Percentiles rank a stretch among this genome's conserved stretches.
phyloP scores from a whole-genome alignment of 2,797 vertebrate species.

The Garrulus glandarius region DNA sequence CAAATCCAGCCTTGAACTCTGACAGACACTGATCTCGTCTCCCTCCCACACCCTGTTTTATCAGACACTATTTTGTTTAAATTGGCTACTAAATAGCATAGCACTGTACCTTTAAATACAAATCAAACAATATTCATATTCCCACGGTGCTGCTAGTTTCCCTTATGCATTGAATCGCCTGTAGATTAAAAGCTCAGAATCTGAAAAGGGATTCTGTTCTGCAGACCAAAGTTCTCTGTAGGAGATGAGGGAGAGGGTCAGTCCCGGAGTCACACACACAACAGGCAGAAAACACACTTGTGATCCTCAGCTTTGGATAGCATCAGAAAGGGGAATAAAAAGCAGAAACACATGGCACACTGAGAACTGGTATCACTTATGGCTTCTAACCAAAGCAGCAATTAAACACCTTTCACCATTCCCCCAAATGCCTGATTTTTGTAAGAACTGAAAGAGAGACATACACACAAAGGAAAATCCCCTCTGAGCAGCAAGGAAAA shows the following conservation, averaged over 20 bases:
- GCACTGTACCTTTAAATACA: constrained; percentile 68
- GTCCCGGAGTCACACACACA: constrained; percentile 71
- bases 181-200: constrained; percentile 69
- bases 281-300: constrained; percentile 71
- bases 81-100: constrained; percentile 48
- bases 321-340: constrained; percentile 68
- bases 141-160: constrained; percentile 62
- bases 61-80: constrained; percentile 45
- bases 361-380: constrained; percentile 69
- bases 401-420: constrained; percentile 59
- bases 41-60: constrained; percentile 33
- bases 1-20: constrained; percentile 23
- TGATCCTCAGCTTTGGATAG: constrained; percentile 66
- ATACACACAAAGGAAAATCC: constrained; percentile 58
- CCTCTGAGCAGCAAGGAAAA: constrained; percentile 61
- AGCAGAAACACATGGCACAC: constrained; percentile 72
- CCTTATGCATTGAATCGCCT: constrained; percentile 55
- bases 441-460: constrained; percentile 48
- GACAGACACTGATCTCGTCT: constrained; percentile 16
- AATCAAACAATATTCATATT: constrained; percentile 72
- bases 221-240: constrained; percentile 71
- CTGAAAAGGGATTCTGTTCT: constrained; percentile 61
- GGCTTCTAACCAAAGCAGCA: constrained; percentile 67
- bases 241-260: constrained; percentile 67
- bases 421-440: constrained; percentile 50